These are phyloP conservation scores for Alfaro cultratus DNA, from an alignment of 2,797 vertebrate genomes.

Conservation along the genomic window DNA sequence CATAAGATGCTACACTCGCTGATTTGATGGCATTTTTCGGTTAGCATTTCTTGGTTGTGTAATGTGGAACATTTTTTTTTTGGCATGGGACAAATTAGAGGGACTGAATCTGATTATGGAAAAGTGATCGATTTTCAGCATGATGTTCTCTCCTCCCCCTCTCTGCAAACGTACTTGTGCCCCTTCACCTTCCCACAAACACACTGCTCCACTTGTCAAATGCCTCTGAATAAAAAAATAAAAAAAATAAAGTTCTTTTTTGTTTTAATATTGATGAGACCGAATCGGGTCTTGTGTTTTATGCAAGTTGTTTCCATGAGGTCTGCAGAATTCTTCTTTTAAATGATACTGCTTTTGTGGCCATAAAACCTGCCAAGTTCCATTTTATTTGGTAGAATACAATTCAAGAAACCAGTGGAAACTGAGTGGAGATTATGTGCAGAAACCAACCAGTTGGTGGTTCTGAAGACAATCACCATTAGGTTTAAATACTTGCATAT, in stretches of 20 bases:
- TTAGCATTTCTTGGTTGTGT: slow-evolving; percentile 89
- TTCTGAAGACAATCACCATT: no score
- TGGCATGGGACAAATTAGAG: slow-evolving; percentile 88
- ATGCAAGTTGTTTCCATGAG: no score
- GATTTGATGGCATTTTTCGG: slow-evolving; percentile 82
- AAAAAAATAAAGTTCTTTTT: not conserved
- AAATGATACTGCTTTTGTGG: not conserved
- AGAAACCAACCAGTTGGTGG: no score
- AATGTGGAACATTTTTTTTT: slow-evolving; percentile 85
- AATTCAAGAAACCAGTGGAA: no score
- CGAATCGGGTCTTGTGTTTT: not conserved
- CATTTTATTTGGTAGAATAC: not conserved
- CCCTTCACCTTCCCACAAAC: slow-evolving; percentile 85
- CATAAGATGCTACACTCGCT: slow-evolving; percentile 83
- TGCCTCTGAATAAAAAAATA: slow-evolving; percentile 87
- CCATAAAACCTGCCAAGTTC: not conserved
- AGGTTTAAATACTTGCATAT: not conserved
- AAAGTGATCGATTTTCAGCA: slow-evolving; percentile 89
- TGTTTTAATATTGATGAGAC: no score
- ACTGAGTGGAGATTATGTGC: no score
- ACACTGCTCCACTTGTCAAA: slow-evolving; percentile 97
- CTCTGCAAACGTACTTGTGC: slow-evolving; percentile 89
- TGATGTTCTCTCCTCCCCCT: slow-evolving; percentile 86
- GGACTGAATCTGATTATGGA: slow-evolving; percentile 80
- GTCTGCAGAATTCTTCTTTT: not conserved